A percentile compares a stretch with the other conserved stretches of the same genome.
These are phyloP conservation scores for Eristalinus sepulchralis DNA, from an alignment of 2,888 invertebrate species.

Conservation along the genomic window DNA sequence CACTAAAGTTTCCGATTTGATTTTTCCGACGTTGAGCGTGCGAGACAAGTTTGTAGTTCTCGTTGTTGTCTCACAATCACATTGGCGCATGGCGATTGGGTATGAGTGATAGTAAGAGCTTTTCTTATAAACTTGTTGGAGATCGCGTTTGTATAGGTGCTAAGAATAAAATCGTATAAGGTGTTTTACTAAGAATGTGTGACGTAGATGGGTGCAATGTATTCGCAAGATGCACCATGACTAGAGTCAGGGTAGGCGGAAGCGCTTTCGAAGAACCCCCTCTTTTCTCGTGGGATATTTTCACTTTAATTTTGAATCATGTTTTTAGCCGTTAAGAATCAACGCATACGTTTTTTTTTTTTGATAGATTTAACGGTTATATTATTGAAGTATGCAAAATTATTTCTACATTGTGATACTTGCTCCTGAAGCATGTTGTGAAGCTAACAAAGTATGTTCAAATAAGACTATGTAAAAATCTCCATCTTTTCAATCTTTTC, in stretches of 20 bases:
- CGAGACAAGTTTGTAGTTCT: conserved; percentile 3
- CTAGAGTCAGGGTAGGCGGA: neutral
- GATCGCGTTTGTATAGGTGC: neutral
- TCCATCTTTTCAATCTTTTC: too few species aligned
- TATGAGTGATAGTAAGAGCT: conserved; percentile 14
- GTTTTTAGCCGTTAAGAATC: neutral
- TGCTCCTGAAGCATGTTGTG: too few species aligned
- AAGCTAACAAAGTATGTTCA: too few species aligned
- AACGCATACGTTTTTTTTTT: neutral
- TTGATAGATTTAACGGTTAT: neutral
- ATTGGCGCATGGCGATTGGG: conserved; percentile 14
- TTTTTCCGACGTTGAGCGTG: conserved; percentile 33
- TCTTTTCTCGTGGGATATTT: neutral
- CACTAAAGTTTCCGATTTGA: conserved; percentile 31
- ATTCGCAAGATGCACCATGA: neutral
- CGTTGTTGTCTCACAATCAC: neutral
- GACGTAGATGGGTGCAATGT: neutral
- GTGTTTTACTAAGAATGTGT: neutral
- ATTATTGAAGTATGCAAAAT: too few species aligned
- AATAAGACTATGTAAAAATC: too few species aligned
- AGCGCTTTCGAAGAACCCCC: neutral
- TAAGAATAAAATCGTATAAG: neutral
- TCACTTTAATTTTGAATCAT: neutral
- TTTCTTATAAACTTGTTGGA: neutral
- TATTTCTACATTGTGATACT: too few species aligned